Evolutionary conservation across 2,888 invertebrate species (phyloP), one percentile per base, ranked within the genome.

Genomic region (Caenorhabditis becei): DNA sequence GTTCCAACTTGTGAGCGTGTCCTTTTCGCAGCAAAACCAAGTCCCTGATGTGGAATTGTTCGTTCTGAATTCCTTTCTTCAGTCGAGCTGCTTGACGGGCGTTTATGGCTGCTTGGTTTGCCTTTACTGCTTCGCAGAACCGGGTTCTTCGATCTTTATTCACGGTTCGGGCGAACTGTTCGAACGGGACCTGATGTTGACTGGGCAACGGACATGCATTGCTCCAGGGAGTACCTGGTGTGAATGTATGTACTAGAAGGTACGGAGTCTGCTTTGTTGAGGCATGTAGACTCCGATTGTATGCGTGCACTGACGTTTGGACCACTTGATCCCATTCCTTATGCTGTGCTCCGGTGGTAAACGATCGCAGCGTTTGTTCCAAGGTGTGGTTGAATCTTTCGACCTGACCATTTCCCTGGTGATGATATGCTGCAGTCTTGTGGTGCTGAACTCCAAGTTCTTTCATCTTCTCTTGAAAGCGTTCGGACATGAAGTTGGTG

Each of bases 371-470:
- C 49, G 63, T 58, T 7, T 59, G 51, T 62, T 85, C 82, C 1
- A 82, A 20, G 0, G 82, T 83, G 7, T 56, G 47, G 54, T 79
- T 82, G 2, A 54, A 32, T 18, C 83, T 20, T 44, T 85, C 85
- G 0, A 77, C 77, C 23, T 20, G 14, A n/a, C 83, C 85, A 35
- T 85, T 82, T 11, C 67, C 44, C 41, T 69, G 20, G n/a, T 83
- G 69, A 44, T 83, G 82, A 56, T 82, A 83, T 0, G 81, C 58
- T 23, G 77, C 18, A n/a, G 44, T 18, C 16, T 35, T 44, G 1
- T 2, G 7, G 23, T 77, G 80, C 18, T 59, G 32, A 1, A 53
- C 1, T 18, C 37, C 56, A 0, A 70, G 35, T 0, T n/a, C 1
- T 18, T 58, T 18, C 14, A 53, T 20, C 1, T 54, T 4, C 11